These are phyloP conservation scores for Pardosa pseudoannulata DNA, from an alignment of 2,888 invertebrate genomes.

Conservation along the genomic window DNA sequence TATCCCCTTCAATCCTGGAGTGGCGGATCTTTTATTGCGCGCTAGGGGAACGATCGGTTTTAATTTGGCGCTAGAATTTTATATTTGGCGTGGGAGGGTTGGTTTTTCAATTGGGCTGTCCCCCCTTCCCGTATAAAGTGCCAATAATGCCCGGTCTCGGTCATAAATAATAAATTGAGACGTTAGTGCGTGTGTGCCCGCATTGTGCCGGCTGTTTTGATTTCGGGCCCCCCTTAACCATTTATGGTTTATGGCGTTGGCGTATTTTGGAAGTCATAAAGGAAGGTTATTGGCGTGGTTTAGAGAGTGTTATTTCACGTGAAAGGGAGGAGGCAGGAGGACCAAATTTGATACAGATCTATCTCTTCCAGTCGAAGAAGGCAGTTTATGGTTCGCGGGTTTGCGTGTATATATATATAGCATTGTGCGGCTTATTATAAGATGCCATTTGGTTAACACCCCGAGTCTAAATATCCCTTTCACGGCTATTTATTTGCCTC, in stretches of 20 bases:
- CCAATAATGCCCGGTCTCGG: constrained; percentile 40
- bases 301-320: constrained; percentile 32
- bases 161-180: constrained; percentile 55
- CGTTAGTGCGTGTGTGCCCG: constrained; percentile 47
- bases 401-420: not conserved
- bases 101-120: constrained; percentile 48
- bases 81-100: constrained; percentile 46
- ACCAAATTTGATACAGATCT: constrained; percentile 9
- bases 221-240: constrained; percentile 53
- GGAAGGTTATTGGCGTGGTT: constrained; percentile 54
- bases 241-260: constrained; percentile 66
- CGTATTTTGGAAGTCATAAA: constrained; percentile 52
- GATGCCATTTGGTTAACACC: not conserved
- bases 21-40: constrained; percentile 27
- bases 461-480: not conserved
- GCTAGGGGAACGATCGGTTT: constrained; percentile 34
- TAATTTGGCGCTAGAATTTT: constrained; percentile 69
- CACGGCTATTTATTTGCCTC: not conserved
- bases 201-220: constrained; percentile 66
- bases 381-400: not conserved
- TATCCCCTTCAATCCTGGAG: not conserved
- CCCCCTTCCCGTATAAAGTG: constrained; percentile 55
- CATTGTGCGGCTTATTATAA: not conserved
- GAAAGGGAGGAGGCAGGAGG: constrained; percentile 5
- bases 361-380: not conserved